Base-by-base conservation (phyloP, 2,888 invertebrate genomes). In the Belgica antarctica region DNA sequence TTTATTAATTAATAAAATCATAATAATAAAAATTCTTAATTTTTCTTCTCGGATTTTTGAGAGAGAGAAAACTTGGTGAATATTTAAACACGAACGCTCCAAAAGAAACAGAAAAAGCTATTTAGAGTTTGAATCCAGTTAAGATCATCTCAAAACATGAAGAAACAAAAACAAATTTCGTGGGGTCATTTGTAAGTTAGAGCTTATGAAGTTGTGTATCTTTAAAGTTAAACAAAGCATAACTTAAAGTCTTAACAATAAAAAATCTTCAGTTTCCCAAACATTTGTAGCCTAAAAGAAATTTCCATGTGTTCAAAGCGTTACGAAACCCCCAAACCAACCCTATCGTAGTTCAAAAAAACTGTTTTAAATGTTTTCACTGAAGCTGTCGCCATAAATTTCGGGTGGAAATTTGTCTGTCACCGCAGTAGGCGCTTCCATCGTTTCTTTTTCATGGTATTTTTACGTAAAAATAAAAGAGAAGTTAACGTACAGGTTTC, bases 1-100 rank as follows among this genome's bases (percentile, higher is more conserved):
- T 70, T 70, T 61, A 70, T 70, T 70, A 70, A 70, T 70, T 61
- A 70, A 36, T 59, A 70, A 70, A 61, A 70, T 36, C 70, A 59
- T 70, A 69, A 69, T 24, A 57, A 69, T 69, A 69, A 69, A 69
- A 69, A 69, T 69, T 69, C 69, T 69, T 59, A 57, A 59, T 69
- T 69, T 52, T 28, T 66, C 52, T 66, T 66, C 52, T 66, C 41
- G 24, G n/a, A n/a, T n/a, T n/a, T n/a, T n/a, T 62, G n/a, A 25
- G 62, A 62, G 5, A 34, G 5, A 15, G 36, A 59, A 59, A 59
- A n/a, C 41, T 41, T 15, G 10, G 24, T 47, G 47, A 28, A 47
- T 66, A 47, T 66, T 52, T 66, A 47, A 47, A 41, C 66, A 52
- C 46, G 63, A 63, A 24, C 27, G 19, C 15, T 28, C 5, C 10